Conservation (phyloP, 1,140 invertebrate genomes). For the Dreissena polymorpha region DNA sequence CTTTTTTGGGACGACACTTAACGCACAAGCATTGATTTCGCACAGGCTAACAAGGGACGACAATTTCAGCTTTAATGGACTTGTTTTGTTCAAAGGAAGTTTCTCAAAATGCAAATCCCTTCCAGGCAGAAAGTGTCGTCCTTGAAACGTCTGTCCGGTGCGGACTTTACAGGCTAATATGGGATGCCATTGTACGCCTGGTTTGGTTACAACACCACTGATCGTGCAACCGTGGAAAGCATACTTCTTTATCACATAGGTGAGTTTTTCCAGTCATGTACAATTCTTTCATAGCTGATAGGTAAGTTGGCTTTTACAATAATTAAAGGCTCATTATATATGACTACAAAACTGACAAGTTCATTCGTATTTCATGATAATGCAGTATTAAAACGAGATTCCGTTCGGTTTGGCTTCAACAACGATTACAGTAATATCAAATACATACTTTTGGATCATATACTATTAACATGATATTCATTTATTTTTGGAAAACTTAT, state of each 20-base stretch:
- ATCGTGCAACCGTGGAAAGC: constrained; percentile 40
- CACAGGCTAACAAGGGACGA: background rate
- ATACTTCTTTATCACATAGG: constrained; percentile 60
- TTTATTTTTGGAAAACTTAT: too few species aligned
- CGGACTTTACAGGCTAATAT: background rate
- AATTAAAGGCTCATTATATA: background rate
- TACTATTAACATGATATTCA: too few species aligned
- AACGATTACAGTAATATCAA: too few species aligned
- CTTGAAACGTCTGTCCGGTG: background rate
- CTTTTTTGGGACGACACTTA: too few species aligned
- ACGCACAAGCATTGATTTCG: background rate
- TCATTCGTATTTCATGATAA: background rate
- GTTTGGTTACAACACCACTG: constrained; percentile 55
- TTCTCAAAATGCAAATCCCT: background rate
- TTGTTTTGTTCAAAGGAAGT: background rate
- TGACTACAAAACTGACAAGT: background rate
- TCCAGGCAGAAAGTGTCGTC: background rate
- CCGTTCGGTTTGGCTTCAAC: background rate
- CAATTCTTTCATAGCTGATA: too few species aligned
- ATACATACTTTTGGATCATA: too few species aligned
- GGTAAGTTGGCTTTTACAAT: background rate
- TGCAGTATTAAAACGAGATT: background rate
- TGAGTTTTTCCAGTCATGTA: constrained; percentile 20
- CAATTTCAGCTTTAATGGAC: too few species aligned
- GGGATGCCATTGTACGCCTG: background rate